phyloP scores from a whole-genome alignment of 1,140 invertebrate genomes.

The Drosophila ogumai region DNA sequence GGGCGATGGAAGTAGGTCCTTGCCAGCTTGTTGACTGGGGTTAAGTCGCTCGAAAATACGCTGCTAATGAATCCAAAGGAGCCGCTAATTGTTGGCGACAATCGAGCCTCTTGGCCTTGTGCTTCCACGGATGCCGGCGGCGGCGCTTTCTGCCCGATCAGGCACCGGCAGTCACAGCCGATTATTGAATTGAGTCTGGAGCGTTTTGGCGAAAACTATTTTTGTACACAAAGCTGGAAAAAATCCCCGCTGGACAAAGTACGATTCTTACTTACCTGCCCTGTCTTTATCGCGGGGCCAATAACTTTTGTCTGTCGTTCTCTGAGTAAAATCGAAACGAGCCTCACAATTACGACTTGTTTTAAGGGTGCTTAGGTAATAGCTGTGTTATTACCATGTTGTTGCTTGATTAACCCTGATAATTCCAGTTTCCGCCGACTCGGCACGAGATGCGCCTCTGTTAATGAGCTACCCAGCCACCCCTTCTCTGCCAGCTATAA shows the following conservation, averaged over 20 bases:
- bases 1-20: neutral
- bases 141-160: neutral
- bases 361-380: neutral
- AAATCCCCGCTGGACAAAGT: neutral
- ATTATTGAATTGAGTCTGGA: neutral
- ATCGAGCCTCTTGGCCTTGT: neutral
- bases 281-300: constrained; percentile 1
- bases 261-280: neutral
- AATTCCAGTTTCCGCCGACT: constrained; percentile 15
- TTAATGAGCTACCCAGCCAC: neutral
- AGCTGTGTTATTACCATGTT: constrained; percentile 7
- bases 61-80: constrained; percentile 72
- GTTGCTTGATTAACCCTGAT: constrained; percentile 1
- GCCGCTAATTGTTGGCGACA: constrained; percentile 63
- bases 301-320: constrained; percentile 7
- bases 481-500: neutral
- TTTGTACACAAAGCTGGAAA: neutral
- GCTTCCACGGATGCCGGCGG: neutral
- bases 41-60: constrained; percentile 67
- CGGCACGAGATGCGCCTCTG: constrained; percentile 6
- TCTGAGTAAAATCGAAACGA: neutral
- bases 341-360: neutral
- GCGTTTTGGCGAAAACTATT: constrained; percentile 12
- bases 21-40: constrained; percentile 48
- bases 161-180: neutral